Evolutionary conservation across 1,140 invertebrate genomes (phyloP).

Genomic region (Hycleus cichorii): DNA sequence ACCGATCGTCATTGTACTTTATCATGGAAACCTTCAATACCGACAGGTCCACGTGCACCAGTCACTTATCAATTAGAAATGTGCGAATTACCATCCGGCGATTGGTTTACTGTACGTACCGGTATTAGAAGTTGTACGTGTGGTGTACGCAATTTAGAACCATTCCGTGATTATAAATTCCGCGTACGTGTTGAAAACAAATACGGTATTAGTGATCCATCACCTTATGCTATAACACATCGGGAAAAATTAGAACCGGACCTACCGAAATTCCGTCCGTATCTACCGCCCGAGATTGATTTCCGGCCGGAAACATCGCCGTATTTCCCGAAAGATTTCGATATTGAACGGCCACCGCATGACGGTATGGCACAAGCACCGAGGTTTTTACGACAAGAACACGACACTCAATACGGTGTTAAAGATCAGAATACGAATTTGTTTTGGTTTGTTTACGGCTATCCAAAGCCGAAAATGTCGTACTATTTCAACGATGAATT

Average conservation of each 20-base stretch:
- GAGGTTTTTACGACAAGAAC: conserved; percentile 74
- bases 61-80: conserved; percentile 93
- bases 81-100: conserved; percentile 78
- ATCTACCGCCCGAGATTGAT: conserved; percentile 71
- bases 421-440: conserved; percentile 80
- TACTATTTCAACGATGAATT: conserved; percentile 80
- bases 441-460: conserved; percentile 89
- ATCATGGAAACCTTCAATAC: conserved; percentile 87
- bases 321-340: conserved; percentile 85
- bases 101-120: conserved; percentile 76
- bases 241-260: conserved; percentile 72
- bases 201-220: conserved; percentile 94
- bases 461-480: conserved; percentile 82
- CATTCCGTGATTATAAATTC: conserved; percentile 86
- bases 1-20: conserved; percentile 75
- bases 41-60: conserved; percentile 67
- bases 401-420: conserved; percentile 79
- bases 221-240: conserved; percentile 76
- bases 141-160: conserved; percentile 75
- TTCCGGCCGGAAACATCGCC: conserved; percentile 82
- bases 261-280: conserved; percentile 69
- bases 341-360: conserved; percentile 76
- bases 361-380: conserved; percentile 76
- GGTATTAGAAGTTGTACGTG: conserved; percentile 77
- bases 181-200: conserved; percentile 91